Base-by-base conservation (phyloP, 2,888 invertebrate genomes). In the Eurytoma adleriae region DNA sequence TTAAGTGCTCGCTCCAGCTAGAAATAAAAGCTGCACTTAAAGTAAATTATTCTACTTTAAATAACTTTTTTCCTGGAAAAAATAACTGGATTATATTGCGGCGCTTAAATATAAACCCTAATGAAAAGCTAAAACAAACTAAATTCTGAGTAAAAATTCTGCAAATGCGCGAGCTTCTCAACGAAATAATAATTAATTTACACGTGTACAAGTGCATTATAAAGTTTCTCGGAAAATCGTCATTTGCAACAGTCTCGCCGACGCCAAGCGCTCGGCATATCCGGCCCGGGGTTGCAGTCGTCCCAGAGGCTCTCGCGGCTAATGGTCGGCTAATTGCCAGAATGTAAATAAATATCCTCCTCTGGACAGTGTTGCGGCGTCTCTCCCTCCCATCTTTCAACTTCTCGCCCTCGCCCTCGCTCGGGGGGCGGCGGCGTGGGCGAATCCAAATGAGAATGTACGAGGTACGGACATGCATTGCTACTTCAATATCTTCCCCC, bases 291-390 rank as follows among this genome's bases (percentile, higher is more conserved):
- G 40, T 40, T 7, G 70, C 66, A 74, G 62, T 67, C 59, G 59
- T 69, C 69, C 79, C 52, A 24, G 69, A 79, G 79, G 64, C 86
- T 73, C 74, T 73, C 74, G 84, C 87, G 84, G 85, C 88, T 90
- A 90, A 90, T 90, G 88, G 88, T 80, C 86, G 86, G 86, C 88
- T 90, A 90, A 90, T 90, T 90, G 89, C 86, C 85, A 84, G 86
- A 90, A 90, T 89, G 89, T 89, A 89, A 90, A 90, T 90, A 90
- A 90, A 90, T 90, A 90, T 89, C 87, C 88, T 83, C 69, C 85
- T 89, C 86, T 82, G 85, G 83, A 85, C 85, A 83, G 84, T 82
- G 79, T 62, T 69, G 69, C 48, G 18, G 61, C 61, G 64, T 66
- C 12, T 30, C 24, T n/a, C 56, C 24, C 50, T 5, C 13, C 14